Evolutionary conservation across 2,797 vertebrate genomes (phyloP).

Genomic region (Oophaga sylvatica): DNA sequence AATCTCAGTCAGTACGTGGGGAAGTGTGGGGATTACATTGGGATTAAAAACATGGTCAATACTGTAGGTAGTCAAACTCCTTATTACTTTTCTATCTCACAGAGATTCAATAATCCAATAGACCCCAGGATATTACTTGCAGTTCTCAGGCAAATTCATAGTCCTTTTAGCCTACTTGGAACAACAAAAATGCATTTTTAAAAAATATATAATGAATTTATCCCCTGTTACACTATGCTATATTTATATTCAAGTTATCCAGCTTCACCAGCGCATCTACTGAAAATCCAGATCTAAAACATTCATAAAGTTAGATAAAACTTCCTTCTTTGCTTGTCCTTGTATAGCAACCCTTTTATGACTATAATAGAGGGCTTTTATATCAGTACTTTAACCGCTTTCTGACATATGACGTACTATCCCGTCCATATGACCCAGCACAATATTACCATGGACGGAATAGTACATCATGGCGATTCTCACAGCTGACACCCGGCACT

Average conservation of each 20-base stretch:
- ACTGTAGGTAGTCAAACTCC: no score
- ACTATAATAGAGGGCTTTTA: neutral
- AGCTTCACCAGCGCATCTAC: neutral
- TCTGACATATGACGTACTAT: no score
- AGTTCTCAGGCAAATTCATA: neutral
- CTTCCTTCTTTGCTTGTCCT: neutral
- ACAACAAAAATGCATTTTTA: neutral
- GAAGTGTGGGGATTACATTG: neutral
- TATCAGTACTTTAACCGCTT: no score
- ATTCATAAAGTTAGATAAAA: neutral
- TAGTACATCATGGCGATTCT: no score
- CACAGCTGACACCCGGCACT: no score
- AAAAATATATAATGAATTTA: neutral
- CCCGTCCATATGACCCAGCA: no score
- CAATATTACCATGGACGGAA: no score
- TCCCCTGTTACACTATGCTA: no score
- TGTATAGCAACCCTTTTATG: neutral
- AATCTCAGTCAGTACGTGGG: no score
- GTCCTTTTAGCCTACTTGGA: neutral
- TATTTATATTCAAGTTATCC: neutral
- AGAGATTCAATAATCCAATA: neutral
- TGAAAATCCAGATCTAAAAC: neutral
- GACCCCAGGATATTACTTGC: neutral
- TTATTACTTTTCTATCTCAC: neutral
- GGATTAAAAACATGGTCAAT: no score